Evolutionary conservation across 2,888 invertebrate genomes (phyloP).

Genomic region (Tetropium fuscum): DNA sequence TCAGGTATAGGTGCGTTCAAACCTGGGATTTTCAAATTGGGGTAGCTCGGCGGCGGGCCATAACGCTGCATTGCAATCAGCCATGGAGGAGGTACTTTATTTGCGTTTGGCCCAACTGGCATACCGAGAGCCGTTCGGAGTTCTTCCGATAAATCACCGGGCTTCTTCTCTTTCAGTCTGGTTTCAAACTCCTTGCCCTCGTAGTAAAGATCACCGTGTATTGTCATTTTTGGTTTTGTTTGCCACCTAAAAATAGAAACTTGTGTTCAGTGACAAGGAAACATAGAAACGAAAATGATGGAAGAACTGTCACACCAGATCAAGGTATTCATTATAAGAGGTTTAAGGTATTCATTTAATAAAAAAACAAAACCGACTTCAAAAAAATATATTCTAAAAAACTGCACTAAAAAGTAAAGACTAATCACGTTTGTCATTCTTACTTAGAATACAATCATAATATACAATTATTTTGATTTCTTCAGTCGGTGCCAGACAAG

Average conservation of each 20-base stretch:
- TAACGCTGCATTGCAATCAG: constrained; percentile 97
- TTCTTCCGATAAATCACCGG: constrained; percentile 97
- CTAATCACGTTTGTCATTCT: too few relatives aligned
- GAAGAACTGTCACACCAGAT: too few relatives aligned
- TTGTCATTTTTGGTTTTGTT: constrained; percentile 98
- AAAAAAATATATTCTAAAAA: too few relatives aligned
- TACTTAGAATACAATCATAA: too few relatives aligned
- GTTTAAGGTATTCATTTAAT: too few relatives aligned
- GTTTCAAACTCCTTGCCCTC: constrained; percentile 99
- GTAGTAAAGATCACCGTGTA: constrained; percentile 98
- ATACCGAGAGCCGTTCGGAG: constrained; percentile 96
- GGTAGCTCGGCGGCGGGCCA: constrained; percentile 99
- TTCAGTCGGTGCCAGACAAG: too few relatives aligned
- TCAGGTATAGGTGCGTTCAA: constrained; percentile 99
- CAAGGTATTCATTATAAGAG: too few relatives aligned
- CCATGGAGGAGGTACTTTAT: constrained; percentile 94
- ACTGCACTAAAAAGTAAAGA: too few relatives aligned
- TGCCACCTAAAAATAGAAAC: constrained; percentile 81
- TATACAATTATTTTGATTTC: too few relatives aligned
- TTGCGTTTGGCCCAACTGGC: constrained; percentile 95
- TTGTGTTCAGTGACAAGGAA: too few relatives aligned
- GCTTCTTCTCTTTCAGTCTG: constrained; percentile 96
- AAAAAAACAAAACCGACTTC: too few relatives aligned
- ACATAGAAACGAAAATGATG: too few relatives aligned
- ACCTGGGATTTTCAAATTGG: constrained; percentile 97